Evolutionary conservation across 2,888 invertebrate species (phyloP), one percentile per base, ranked within the genome.

Genomic region (Agrotis segetum): DNA sequence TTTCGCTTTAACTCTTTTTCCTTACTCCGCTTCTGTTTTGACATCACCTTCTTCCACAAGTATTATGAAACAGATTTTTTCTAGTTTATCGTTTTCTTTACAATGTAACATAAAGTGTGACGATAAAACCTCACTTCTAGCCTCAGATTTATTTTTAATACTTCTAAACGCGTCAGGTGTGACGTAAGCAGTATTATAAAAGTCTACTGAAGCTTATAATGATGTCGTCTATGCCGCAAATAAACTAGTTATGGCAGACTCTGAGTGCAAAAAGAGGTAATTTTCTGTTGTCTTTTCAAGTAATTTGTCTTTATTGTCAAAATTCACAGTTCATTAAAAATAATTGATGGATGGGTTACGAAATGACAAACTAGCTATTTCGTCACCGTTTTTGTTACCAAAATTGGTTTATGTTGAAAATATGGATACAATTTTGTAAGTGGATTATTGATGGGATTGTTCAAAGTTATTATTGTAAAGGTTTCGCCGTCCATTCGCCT

Each of bases 181-280:
- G 84, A 88, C 86, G 87, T 77, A 80, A 81, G 75, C 29, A 64
- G 74, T 81, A 83, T 82, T 83, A 87, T 82, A 84, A 87, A 83
- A 86, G 67, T 84, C 75, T 64, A 78, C 86, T 82, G 75, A 74
- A 77, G 77, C 82, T 82, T 84, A 67, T 61, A 76, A 77, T 63
- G 72, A 74, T 83, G 86, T 85, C 76, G 78, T 72, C 75, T 79
- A 71, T 63, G 68, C 83, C 80, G 62, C 70, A 85, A 85, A 85
- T 86, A 86, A 85, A 86, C 76, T 70, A 70, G 72, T 77, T 79
- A 77, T 62, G 56, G 56, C 69, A 34, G 68, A 63, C 67, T 81
- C 73, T 70, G 60, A 68, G 62, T 71, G 64, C 40, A 62, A 84
- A 72, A 72, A 29, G n/a, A 63, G 62, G 56, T 74, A 81, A 84